phyloP scores from a whole-genome alignment of 1,140 invertebrate species.

The Neodiprion fabricii region DNA sequence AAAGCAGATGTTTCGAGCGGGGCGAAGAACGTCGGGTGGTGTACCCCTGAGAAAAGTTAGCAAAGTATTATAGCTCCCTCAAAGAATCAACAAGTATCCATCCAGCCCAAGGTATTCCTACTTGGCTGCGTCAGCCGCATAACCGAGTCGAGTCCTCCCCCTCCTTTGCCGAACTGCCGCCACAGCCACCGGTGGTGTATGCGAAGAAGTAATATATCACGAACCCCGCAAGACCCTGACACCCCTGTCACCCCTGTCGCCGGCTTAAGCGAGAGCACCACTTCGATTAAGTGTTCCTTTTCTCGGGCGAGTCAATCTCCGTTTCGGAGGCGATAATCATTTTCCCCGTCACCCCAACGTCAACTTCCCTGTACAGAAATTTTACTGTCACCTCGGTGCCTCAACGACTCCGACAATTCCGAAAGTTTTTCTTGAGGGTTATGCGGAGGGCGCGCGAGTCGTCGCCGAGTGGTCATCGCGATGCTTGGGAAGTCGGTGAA shows the following conservation, averaged over 20 bases:
- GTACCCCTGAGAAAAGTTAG: slow-evolving; percentile 10
- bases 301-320: slow-evolving; percentile 41
- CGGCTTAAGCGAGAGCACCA: slow-evolving; percentile 54
- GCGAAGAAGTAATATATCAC: slow-evolving; percentile 52
- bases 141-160: slow-evolving; percentile 11
- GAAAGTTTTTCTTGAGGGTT: background rate
- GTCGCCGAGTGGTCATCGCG: too few species aligned
- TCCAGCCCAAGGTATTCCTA: slow-evolving; percentile 28
- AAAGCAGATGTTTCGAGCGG: background rate
- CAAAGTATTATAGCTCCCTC: slow-evolving; percentile 21
- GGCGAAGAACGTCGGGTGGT: background rate
- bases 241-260: slow-evolving; percentile 46
- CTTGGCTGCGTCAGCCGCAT: slow-evolving; percentile 26
- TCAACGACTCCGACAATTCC: too few species aligned
- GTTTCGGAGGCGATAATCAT: slow-evolving; percentile 31
- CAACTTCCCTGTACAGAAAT: background rate
- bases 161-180: background rate
- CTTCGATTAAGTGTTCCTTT: slow-evolving; percentile 57
- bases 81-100: slow-evolving; percentile 57
- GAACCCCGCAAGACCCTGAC: slow-evolving; percentile 48
- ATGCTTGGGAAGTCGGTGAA: too few species aligned
- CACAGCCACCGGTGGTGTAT: slow-evolving; percentile 32
- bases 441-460: too few species aligned
- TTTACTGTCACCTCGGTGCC: background rate
- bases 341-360: background rate